Percentiles rank a stretch among this genome's conserved stretches.
Conservation (phyloP, 2,888 invertebrate species). For the Gandaritis pyraliata region DNA sequence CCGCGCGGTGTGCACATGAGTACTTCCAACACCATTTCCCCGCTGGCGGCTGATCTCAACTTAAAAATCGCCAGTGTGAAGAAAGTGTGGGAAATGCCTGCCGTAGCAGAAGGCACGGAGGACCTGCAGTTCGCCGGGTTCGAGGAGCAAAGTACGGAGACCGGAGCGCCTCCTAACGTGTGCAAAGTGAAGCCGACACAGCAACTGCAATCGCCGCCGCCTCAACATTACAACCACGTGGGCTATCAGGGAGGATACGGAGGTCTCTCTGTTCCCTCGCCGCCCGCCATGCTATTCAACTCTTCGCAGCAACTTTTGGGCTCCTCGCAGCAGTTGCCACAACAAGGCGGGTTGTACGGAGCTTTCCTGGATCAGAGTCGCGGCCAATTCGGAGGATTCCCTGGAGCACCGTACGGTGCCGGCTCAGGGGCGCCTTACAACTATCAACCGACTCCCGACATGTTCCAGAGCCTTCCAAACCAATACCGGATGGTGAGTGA, state of each 20-base stretch:
- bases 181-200: slow-evolving; percentile 94
- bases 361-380: slow-evolving; percentile 91
- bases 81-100: slow-evolving; percentile 93
- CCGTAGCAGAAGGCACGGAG: slow-evolving; percentile 85
- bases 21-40: slow-evolving; percentile 89
- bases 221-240: slow-evolving; percentile 87
- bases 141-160: slow-evolving; percentile 74
- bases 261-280: slow-evolving; percentile 93
- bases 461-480: slow-evolving; percentile 79
- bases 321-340: slow-evolving; percentile 85
- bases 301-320: slow-evolving; percentile 86
- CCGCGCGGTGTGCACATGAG: slow-evolving; percentile 86
- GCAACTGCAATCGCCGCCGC: slow-evolving; percentile 89
- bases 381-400: slow-evolving; percentile 92
- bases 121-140: slow-evolving; percentile 77
- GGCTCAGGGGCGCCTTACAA: slow-evolving; percentile 89
- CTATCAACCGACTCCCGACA: slow-evolving; percentile 88
- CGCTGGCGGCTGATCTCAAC: slow-evolving; percentile 94
- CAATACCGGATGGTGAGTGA: slow-evolving; percentile 77
- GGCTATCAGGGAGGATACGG: slow-evolving; percentile 91
- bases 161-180: slow-evolving; percentile 87
- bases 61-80: slow-evolving; percentile 97
- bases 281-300: slow-evolving; percentile 92
- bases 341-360: slow-evolving; percentile 91
- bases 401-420: slow-evolving; percentile 88